Evolutionary conservation across 2,797 vertebrate genomes (phyloP).

Genomic region (Chloroceryle amazona): DNA sequence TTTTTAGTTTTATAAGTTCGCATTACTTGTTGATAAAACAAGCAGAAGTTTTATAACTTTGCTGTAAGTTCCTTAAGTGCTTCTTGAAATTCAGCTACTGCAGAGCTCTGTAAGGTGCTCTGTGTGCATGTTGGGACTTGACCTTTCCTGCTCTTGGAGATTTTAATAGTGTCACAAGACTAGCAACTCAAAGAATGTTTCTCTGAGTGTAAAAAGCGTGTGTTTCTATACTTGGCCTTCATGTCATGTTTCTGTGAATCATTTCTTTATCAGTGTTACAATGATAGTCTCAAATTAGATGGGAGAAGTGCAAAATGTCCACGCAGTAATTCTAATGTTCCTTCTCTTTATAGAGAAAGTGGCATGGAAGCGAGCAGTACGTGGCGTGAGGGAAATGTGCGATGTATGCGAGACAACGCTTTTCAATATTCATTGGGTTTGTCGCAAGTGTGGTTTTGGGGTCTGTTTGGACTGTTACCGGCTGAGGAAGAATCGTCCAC

Average conservation of each 20-base stretch:
- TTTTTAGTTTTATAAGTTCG: neutral
- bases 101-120: neutral
- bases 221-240: neutral
- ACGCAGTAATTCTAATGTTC: neutral
- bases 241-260: neutral
- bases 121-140: neutral
- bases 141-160: neutral
- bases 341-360: constrained; percentile 91
- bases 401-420: constrained; percentile 98
- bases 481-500: constrained; percentile 92
- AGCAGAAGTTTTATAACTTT: neutral
- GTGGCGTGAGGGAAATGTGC: constrained; percentile 97
- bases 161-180: neutral
- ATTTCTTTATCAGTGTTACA: neutral
- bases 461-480: constrained; percentile 98
- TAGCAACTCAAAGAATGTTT: neutral
- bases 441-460: constrained; percentile 98
- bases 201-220: neutral
- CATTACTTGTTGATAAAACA: neutral
- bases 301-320: neutral
- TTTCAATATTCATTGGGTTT: constrained; percentile 99
- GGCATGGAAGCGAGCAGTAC: constrained; percentile 97
- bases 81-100: neutral
- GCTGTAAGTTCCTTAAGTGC: neutral
- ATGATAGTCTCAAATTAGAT: neutral